These are phyloP conservation scores for Drosophila hamatofila DNA, from an alignment of 2,888 invertebrate species.

Conservation along the genomic window DNA sequence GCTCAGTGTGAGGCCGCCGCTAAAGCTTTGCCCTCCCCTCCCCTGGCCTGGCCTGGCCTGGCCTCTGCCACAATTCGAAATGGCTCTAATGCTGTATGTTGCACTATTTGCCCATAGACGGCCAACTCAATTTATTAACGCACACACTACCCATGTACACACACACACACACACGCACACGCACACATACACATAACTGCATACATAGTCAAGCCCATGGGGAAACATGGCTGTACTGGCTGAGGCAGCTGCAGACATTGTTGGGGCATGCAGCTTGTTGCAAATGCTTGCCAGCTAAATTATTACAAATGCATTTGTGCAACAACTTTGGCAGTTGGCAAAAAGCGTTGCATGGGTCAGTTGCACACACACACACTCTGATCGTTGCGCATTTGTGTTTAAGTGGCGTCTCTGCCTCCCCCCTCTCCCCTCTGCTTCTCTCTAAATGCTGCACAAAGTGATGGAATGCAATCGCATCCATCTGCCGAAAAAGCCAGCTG, in stretches of 20 bases:
- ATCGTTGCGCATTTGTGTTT: conserved; percentile 47
- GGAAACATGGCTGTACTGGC: conserved; percentile 12
- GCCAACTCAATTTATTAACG: conserved; percentile 76
- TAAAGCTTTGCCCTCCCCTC: not conserved
- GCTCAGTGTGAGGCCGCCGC: conserved; percentile 43
- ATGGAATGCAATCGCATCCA: conserved; percentile 59
- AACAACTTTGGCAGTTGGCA: conserved; percentile 57
- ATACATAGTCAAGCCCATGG: conserved; percentile 21
- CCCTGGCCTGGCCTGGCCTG: not conserved
- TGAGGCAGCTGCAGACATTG: conserved; percentile 6
- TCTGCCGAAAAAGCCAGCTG: conserved; percentile 20
- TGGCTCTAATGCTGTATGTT: conserved; percentile 44
- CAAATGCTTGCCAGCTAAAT: conserved; percentile 43
- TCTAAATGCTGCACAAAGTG: conserved; percentile 37
- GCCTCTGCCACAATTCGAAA: conserved; percentile 16
- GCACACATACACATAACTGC: conserved; percentile 18
- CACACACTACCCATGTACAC: conserved; percentile 51
- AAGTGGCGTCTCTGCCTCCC: conserved; percentile 19
- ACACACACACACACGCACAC: conserved; percentile 33
- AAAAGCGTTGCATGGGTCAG: conserved; percentile 36
- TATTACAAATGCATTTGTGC: conserved; percentile 67
- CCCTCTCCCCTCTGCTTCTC: not conserved
- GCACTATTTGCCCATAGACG: conserved; percentile 62
- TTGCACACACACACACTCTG: conserved; percentile 11
- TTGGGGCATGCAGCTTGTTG: conserved; percentile 25